Evolutionary conservation across 2,797 vertebrate species (phyloP).

Genomic region (Adrianichthys oophorus): DNA sequence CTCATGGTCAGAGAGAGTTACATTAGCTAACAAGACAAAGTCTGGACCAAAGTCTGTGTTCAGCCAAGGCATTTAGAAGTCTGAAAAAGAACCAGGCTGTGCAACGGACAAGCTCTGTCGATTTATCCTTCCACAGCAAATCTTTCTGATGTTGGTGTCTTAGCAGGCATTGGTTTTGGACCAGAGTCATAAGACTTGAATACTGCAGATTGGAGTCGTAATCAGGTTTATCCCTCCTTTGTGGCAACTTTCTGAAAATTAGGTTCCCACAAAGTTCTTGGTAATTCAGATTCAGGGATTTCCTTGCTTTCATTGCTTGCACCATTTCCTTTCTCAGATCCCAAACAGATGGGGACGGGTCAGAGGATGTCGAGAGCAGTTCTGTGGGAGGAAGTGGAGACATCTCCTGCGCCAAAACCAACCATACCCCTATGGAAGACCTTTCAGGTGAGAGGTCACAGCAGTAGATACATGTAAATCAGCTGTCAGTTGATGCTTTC

Average conservation of each 20-base stretch:
- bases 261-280: slow-evolving; percentile 35
- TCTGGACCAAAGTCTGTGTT: slow-evolving; percentile 46
- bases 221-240: slow-evolving; percentile 60
- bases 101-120: slow-evolving; percentile 29
- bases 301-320: slow-evolving; percentile 40
- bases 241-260: slow-evolving; percentile 50
- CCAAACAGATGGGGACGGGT: slow-evolving; percentile 90
- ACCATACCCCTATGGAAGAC: slow-evolving; percentile 87
- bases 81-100: slow-evolving; percentile 16
- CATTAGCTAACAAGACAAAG: slow-evolving; percentile 51
- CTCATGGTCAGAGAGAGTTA: slow-evolving; percentile 6
- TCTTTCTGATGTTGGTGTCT: slow-evolving; percentile 35
- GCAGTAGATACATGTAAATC: neutral
- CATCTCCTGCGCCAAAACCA: slow-evolving; percentile 83
- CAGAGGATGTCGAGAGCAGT: slow-evolving; percentile 75
- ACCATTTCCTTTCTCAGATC: slow-evolving; percentile 77
- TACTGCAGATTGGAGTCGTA: slow-evolving; percentile 52
- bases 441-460: slow-evolving; percentile 80
- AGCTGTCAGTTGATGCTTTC: no score
- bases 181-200: slow-evolving; percentile 62
- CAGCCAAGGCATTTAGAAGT: slow-evolving; percentile 23
- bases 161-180: slow-evolving; percentile 37
- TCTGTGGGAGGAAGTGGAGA: slow-evolving; percentile 81
- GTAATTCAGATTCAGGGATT: slow-evolving; percentile 47
- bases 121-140: slow-evolving; percentile 59